These are phyloP conservation scores for Gadopsis marmoratus DNA, from an alignment of 2,797 vertebrate species.

Conservation along the genomic window DNA sequence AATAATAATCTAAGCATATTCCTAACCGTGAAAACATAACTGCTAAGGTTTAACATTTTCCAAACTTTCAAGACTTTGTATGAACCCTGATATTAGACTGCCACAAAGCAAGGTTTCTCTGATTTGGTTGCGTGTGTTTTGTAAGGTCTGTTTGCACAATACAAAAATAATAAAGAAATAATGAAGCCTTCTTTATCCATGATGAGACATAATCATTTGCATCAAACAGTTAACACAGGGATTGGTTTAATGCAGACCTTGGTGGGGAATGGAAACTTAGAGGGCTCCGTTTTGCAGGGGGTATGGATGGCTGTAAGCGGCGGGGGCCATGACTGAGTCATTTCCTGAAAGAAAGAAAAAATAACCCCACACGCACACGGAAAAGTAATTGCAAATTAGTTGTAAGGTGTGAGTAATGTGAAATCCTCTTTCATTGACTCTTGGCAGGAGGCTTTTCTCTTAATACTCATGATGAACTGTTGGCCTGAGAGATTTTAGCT, in stretches of 20 bases:
- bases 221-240: conserved; percentile 18
- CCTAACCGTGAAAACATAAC: too few species aligned
- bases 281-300: conserved; percentile 98
- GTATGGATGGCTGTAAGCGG: conserved; percentile 99
- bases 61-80: too few species aligned
- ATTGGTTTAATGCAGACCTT: conserved; percentile 88
- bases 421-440: conserved; percentile 10
- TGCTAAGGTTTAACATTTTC: too few species aligned
- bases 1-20: too few species aligned
- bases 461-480: neutral
- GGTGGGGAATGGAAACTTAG: conserved; percentile 98
- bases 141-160: neutral
- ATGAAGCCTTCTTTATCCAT: conserved; percentile 4
- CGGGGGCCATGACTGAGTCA: conserved; percentile 99
- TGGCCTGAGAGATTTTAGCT: neutral
- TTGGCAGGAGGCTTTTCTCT: neutral
- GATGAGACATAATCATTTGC: conserved; percentile 19
- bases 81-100: neutral
- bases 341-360: conserved; percentile 88
- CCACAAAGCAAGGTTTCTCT: neutral
- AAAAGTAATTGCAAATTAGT: conserved; percentile 42
- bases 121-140: neutral
- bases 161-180: conserved; percentile 12
- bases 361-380: neutral
- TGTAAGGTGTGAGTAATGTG: conserved; percentile 30